Percentiles rank a stretch among this genome's conserved stretches.
phyloP scores from a whole-genome alignment of 2,888 invertebrate genomes.

The Melieria omissa region DNA sequence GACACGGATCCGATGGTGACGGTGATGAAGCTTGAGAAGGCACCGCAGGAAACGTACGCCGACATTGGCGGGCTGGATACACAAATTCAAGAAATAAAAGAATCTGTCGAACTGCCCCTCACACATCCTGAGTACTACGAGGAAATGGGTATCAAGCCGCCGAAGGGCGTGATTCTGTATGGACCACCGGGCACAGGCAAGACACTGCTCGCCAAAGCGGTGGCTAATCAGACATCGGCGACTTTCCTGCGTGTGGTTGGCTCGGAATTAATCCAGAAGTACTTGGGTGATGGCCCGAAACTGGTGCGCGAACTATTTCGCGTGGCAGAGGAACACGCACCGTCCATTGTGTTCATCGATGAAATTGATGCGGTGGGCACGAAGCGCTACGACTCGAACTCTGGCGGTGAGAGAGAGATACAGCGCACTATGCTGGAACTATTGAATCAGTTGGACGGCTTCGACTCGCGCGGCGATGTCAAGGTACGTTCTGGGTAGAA shows the following conservation, averaged over 20 bases:
- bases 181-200: conserved; percentile 99
- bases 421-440: conserved; percentile 99
- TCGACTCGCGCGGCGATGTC: conserved; percentile 95
- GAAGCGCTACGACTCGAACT: conserved; percentile 98
- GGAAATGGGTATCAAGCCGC: conserved; percentile 99
- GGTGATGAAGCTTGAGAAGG: conserved; percentile 99
- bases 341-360: conserved; percentile 99
- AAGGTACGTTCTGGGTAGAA: conserved; percentile 72
- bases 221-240: conserved; percentile 99
- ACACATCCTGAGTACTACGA: conserved; percentile 99
- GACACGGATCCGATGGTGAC: conserved; percentile 99
- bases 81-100: conserved; percentile 98
- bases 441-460: conserved; percentile 97
- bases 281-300: conserved; percentile 99
- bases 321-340: conserved; percentile 99
- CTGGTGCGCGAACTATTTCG: conserved; percentile 96
- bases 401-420: conserved; percentile 99
- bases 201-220: conserved; percentile 97
- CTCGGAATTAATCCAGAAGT: conserved; percentile 99
- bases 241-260: conserved; percentile 98
- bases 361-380: conserved; percentile 99
- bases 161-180: conserved; percentile 98
- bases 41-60: conserved; percentile 99
- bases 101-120: conserved; percentile 96
- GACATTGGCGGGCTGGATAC: conserved; percentile 97